These are phyloP conservation scores for Alces alces DNA, from an alignment of 2,113 vertebrate species.

Conservation along the genomic window DNA sequence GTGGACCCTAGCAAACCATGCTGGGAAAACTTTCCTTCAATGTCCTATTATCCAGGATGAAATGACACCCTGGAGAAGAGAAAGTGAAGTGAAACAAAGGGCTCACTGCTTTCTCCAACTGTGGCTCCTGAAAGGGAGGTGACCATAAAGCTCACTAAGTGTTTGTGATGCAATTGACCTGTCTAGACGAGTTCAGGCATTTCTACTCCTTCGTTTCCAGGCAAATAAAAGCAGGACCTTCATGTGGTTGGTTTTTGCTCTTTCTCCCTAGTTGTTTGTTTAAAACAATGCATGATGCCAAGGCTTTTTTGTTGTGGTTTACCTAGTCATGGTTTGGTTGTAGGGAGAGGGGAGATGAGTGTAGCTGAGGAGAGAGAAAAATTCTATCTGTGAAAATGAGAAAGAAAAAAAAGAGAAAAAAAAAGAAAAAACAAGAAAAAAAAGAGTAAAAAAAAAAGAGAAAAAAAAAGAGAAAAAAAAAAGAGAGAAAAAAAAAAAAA, in stretches of 20 bases:
- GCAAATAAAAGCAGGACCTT: constrained; percentile 11
- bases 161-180: background rate
- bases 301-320: constrained; percentile 37
- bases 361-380: background rate
- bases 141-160: background rate
- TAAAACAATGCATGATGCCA: background rate
- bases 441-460: too few species aligned
- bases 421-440: too few species aligned
- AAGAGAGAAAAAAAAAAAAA: too few species aligned
- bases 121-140: background rate
- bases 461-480: too few species aligned
- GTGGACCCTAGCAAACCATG: background rate
- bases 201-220: background rate
- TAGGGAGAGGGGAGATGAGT: constrained; percentile 11
- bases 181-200: accelerated
- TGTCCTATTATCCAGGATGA: background rate
- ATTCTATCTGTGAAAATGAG: constrained; percentile 25
- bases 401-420: too few species aligned
- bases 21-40: background rate
- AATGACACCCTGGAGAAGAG: background rate
- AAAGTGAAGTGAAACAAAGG: background rate
- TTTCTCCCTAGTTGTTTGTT: background rate
- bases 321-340: background rate
- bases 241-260: background rate
- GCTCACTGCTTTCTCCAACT: background rate